Base-by-base conservation (phyloP, 2,888 invertebrate genomes). In the Folsomia manolachei region DNA sequence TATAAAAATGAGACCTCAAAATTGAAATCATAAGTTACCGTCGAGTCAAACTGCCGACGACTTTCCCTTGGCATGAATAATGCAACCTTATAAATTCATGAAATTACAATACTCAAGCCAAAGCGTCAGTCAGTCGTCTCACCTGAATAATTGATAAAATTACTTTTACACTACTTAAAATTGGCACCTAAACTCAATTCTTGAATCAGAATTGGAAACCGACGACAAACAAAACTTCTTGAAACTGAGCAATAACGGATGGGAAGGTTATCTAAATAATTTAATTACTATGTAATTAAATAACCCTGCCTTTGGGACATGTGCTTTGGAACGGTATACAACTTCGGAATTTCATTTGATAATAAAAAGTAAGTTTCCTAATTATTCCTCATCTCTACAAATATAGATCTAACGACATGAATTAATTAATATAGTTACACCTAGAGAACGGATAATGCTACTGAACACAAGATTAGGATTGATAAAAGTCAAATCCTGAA, bases 1-100 rank as follows among this genome's bases (percentile, higher is more conserved):
- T 23, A 24, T 4, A n/a, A 64, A 53, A 67, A 67, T 67, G 67
- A 67, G 67, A 67, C 67, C 67, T 67, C 67, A 27, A 56, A 67
- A 56, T 23, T 67, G 67, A 67, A 67, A 67, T 67, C 67, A 67
- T 67, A 67, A 4, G 67, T 67, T 67, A 9, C 67, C 4, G 52
- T 56, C 19, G 56, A 4, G 19, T 14, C 18, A 18, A 9, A 51
- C 18, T 51, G 18, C 9, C 9, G 18, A 11, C 9, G 18, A 18
- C 51, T 51, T 51, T 51, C 18, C 9, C 9, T 51, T 51, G 9
- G 9, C 56, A 14, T 56, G 56, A n/a, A 56, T n/a, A 56, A 56
- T 56, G 56, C 56, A 7, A 56, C n/a, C 56, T 14, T 56, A 19
- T 56, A 56, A 18, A 19, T 21, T 56, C 21, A 21, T 56, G 18